Evolutionary conservation across 2,797 vertebrate genomes (phyloP).

Genomic region (Merluccius polli): DNA sequence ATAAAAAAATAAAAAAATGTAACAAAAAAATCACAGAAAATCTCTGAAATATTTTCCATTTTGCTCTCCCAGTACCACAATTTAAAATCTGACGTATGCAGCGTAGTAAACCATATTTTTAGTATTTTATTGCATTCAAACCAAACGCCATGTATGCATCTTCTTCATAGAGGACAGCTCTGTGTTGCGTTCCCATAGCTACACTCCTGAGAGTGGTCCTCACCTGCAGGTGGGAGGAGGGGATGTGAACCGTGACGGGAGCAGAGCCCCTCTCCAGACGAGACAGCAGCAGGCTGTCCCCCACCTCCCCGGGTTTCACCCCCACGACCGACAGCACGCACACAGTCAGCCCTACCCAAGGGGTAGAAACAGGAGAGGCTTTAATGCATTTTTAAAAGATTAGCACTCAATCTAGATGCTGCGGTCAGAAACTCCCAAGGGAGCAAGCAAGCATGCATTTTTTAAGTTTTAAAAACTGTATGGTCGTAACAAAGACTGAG

Average conservation of each 20-base stretch:
- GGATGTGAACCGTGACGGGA: constrained; percentile 79
- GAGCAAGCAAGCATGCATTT: no score
- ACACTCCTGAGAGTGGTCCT: neutral
- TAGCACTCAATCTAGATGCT: no score
- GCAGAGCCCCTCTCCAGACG: constrained; percentile 73
- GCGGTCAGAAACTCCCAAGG: no score
- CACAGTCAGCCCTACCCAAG: constrained; percentile 75
- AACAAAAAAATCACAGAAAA: no score
- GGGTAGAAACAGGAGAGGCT: no score
- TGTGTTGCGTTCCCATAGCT: neutral
- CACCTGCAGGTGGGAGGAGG: constrained; percentile 73
- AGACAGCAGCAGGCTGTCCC: constrained; percentile 78
- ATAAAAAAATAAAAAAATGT: no score
- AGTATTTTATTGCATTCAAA: no score
- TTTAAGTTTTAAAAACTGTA: no score
- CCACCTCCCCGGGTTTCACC: constrained; percentile 66
- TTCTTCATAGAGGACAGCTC: neutral
- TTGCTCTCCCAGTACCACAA: neutral
- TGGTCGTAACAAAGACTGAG: no score
- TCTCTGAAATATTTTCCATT: neutral
- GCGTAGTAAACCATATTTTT: neutral
- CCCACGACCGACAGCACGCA: constrained; percentile 79
- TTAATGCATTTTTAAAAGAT: neutral
- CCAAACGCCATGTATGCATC: neutral
- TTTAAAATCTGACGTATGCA: neutral